Base-by-base conservation (phyloP, 2,113 vertebrate species). In the Ancistrus triradiatus region DNA sequence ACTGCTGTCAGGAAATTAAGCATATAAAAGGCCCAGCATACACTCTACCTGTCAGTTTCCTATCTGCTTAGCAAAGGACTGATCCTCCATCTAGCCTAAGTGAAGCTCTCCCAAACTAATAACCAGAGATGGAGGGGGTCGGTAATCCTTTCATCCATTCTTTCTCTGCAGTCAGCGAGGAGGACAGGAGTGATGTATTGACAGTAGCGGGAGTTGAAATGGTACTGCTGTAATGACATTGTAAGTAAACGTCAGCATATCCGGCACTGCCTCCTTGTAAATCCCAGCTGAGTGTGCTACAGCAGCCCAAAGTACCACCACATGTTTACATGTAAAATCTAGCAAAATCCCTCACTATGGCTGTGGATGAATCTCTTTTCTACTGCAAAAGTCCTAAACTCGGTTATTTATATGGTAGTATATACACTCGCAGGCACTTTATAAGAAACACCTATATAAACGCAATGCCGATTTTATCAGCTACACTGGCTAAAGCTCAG, bases 231-330 rank as follows among this genome's bases (percentile, higher is more conserved):
- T 42, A 42, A 42, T 42, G 38, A 42, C 38, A 42, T 42, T 46
- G 40, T 62, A 28, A 28, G 24, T 51, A 51, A 51, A 51, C 24
- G 49, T 51, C 49, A 51, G 25, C 25, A 28, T 24, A 24, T n/a
- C n/a, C n/a, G n/a, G 38, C 14, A 3, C 11, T 42, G 38, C 38
- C 38, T n/a, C 13, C n/a, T 42, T n/a, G n/a, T 42, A 42, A 42
- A 42, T 14, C 38, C 38, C 38, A 42, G 14, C n/a, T 3, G 38
- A 42, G 38, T 15, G 38, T n/a, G n/a, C 6, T 42, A 6, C 6
- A 42, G 14, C 13, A 42, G n/a, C 11, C 38, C 14, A 42, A n/a
- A 42, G 11, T 14, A n/a, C n/a, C 38, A 42, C 11, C n/a, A 14
- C 38, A 42, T 14, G 6, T 42, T n/a, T 42, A 6, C 11, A n/a